phyloP scores from a whole-genome alignment of 1,140 invertebrate genomes.

The Wasmannia auropunctata region DNA sequence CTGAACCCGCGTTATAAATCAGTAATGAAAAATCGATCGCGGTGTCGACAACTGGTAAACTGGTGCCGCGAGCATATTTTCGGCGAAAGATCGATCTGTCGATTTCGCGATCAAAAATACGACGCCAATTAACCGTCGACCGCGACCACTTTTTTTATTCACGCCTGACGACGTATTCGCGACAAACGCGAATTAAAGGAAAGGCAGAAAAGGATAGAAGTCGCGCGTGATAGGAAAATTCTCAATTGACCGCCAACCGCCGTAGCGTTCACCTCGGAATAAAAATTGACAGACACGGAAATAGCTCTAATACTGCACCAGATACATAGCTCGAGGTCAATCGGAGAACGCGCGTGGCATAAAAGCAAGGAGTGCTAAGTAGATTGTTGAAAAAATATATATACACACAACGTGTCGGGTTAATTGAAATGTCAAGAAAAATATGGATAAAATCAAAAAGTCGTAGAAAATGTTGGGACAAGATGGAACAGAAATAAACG shows the following conservation, averaged over 20 bases:
- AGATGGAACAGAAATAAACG: background rate
- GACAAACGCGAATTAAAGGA: background rate
- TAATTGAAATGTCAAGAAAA: background rate
- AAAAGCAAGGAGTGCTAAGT: background rate
- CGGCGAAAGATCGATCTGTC: background rate
- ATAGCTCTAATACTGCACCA: background rate
- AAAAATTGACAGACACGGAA: conserved; percentile 31
- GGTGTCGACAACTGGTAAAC: background rate
- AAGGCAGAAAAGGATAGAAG: background rate
- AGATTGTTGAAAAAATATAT: background rate
- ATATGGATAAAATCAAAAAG: background rate
- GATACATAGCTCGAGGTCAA: conserved; percentile 25
- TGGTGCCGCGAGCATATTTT: conserved; percentile 14
- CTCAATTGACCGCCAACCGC: conserved; percentile 14
- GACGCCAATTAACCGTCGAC: conserved; percentile 5
- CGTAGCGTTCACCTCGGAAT: background rate
- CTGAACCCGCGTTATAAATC: conserved; percentile 7
- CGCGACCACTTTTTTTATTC: background rate
- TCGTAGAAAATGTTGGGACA: background rate
- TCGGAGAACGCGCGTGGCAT: background rate
- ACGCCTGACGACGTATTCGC: background rate
- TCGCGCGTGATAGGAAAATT: background rate
- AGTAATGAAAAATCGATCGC: conserved; percentile 2
- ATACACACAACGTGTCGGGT: too few species aligned
- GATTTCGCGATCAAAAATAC: background rate